Conservation (phyloP, 2,888 invertebrate genomes). For the Ormyrus rosae region DNA sequence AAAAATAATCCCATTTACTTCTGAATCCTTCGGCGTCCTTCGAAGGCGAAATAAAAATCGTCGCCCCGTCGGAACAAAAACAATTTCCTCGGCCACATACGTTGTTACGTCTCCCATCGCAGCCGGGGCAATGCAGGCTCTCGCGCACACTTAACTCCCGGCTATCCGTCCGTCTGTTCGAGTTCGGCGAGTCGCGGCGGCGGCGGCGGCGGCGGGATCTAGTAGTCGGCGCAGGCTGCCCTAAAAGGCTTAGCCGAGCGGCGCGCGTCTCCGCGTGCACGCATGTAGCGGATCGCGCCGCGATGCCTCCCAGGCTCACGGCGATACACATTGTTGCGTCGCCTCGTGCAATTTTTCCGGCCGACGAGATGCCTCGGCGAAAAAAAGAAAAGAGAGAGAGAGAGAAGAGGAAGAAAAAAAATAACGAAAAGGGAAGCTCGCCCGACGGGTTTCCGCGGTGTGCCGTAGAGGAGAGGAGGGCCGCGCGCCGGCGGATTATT, state of each 20-base stretch:
- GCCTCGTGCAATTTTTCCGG: slow-evolving; percentile 38
- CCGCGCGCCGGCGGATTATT: slow-evolving; percentile 11
- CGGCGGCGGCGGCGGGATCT: neutral
- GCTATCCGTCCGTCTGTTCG: slow-evolving; percentile 1
- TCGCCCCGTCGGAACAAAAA: no score
- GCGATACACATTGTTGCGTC: slow-evolving; percentile 41
- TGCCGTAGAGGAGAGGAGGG: neutral
- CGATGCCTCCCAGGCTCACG: neutral
- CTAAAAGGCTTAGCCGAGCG: slow-evolving; percentile 46
- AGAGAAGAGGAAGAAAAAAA: neutral
- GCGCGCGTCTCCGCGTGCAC: neutral
- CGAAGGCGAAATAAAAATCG: no score
- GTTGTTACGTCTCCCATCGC: neutral
- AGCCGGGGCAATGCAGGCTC: no score
- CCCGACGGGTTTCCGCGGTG: slow-evolving; percentile 24
- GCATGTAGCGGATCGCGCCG: neutral
- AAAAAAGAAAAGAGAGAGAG: no score
- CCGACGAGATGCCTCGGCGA: neutral
- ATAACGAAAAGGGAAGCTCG: neutral
- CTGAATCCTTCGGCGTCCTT: no score
- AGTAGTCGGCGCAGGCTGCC: slow-evolving; percentile 43
- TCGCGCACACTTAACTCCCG: slow-evolving; percentile 29
- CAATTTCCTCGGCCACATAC: no score
- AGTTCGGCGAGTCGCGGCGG: slow-evolving; percentile 5
- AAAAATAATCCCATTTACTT: no score